Evolutionary conservation across 2,797 vertebrate species (phyloP).

Genomic region (Huso huso): DNA sequence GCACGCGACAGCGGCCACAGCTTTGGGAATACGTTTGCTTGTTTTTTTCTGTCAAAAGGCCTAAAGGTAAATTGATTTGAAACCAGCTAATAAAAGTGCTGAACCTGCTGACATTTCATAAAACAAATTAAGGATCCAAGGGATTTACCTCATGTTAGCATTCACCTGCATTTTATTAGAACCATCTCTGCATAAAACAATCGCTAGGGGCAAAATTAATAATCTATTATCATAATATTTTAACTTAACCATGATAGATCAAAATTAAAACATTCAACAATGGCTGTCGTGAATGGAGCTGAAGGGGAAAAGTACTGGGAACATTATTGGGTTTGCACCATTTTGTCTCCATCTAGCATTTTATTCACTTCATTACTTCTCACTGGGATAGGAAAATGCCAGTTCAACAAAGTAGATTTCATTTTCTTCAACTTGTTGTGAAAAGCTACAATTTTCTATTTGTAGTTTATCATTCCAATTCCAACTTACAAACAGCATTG

Average conservation of each 20-base stretch:
- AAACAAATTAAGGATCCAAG: slow-evolving; percentile 39
- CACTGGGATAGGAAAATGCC: too few species aligned
- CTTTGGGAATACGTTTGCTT: slow-evolving; percentile 46
- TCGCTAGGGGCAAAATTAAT: slow-evolving; percentile 7
- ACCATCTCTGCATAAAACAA: not conserved
- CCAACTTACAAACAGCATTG: too few species aligned
- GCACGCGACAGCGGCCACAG: slow-evolving; percentile 43
- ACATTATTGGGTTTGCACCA: not conserved
- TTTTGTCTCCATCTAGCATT: too few species aligned
- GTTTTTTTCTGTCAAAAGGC: slow-evolving; percentile 48
- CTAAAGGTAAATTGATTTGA: slow-evolving; percentile 53
- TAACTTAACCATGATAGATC: not conserved
- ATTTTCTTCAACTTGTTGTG: too few species aligned
- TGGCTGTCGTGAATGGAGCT: not conserved
- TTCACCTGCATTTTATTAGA: slow-evolving; percentile 1
- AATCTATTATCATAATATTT: not conserved
- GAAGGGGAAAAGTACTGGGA: not conserved
- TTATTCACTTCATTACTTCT: too few species aligned
- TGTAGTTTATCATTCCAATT: too few species aligned
- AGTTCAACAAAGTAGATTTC: too few species aligned
- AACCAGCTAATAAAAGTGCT: slow-evolving; percentile 54
- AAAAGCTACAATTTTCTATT: too few species aligned
- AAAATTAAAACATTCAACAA: not conserved
- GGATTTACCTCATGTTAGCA: not conserved
- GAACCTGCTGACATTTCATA: slow-evolving; percentile 59